These are phyloP conservation scores for Chromoteleia sp. DNA, from an alignment of 2,888 invertebrate genomes.

Conservation along the genomic window DNA sequence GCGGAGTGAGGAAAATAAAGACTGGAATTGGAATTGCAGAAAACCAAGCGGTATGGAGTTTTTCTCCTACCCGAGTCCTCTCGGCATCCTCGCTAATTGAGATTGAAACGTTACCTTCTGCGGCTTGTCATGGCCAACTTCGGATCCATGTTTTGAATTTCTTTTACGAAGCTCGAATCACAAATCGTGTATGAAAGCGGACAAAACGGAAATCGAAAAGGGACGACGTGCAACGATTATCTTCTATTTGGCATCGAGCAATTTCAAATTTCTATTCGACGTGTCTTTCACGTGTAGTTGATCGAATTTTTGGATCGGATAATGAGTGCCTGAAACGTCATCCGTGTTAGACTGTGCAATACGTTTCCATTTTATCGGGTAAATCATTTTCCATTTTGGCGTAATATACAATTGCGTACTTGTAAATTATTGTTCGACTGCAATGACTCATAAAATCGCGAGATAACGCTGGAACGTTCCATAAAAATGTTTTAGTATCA, in stretches of 20 bases:
- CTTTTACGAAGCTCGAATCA: conserved; percentile 38
- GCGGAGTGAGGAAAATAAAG: conserved; percentile 77
- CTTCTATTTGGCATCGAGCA: conserved; percentile 31
- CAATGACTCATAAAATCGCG: too few species aligned
- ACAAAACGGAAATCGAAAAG: conserved; percentile 47
- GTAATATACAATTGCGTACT: too few species aligned
- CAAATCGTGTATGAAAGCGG: conserved; percentile 50
- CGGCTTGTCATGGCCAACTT: conserved; percentile 58
- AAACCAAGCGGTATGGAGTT: conserved; percentile 58
- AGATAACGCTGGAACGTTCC: too few species aligned
- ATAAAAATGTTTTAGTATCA: too few species aligned
- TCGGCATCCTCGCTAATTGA: conserved; percentile 41
- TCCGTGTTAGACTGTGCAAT: too few species aligned
- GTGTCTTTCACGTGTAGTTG: not conserved
- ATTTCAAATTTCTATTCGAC: conserved; percentile 27
- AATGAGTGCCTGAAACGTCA: not conserved
- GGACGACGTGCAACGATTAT: conserved; percentile 42
- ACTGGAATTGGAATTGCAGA: conserved; percentile 78
- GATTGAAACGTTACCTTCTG: conserved; percentile 44
- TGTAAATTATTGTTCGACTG: too few species aligned
- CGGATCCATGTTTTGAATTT: conserved; percentile 62
- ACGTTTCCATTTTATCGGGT: too few species aligned
- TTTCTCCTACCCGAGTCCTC: conserved; percentile 62
- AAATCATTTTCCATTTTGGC: too few species aligned
- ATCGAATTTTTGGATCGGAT: conserved; percentile 7